Evolutionary conservation across 2,797 vertebrate species (phyloP).

Genomic region (Fistularia commersonii): DNA sequence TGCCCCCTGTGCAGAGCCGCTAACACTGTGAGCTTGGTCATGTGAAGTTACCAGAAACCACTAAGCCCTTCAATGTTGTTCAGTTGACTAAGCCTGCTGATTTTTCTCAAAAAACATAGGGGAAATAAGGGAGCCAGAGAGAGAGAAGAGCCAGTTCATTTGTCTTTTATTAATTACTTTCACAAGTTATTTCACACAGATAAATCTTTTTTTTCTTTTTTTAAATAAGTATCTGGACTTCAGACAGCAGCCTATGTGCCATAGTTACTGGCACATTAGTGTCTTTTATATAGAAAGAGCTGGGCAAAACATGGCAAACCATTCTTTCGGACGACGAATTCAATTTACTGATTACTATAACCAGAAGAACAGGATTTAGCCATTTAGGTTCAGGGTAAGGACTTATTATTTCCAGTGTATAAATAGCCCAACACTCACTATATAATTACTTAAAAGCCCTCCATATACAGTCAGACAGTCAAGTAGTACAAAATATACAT

Average conservation of each 20-base stretch:
- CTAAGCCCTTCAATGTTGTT: neutral
- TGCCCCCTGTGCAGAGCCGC: no score
- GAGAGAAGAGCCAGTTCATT: conserved; percentile 51
- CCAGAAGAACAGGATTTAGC: neutral
- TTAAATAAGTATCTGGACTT: conserved; percentile 28
- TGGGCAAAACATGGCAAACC: no score
- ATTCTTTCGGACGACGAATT: no score
- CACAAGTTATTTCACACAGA: conserved; percentile 70
- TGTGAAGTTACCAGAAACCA: no score
- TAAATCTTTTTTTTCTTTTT: conserved; percentile 27
- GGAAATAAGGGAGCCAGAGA: conserved; percentile 51
- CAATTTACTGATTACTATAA: no score
- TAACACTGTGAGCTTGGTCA: no score
- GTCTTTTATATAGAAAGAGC: no score
- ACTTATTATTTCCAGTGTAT: neutral
- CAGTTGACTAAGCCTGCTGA: neutral
- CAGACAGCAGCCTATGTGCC: neutral
- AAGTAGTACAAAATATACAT: conserved; percentile 64
- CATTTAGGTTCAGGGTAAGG: neutral
- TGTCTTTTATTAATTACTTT: conserved; percentile 72
- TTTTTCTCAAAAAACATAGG: conserved; percentile 10
- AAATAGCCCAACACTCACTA: conserved; percentile 19
- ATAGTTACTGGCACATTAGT: conserved; percentile 1
- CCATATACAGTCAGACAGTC: conserved; percentile 1
- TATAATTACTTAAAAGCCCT: conserved; percentile 10